phyloP scores from a whole-genome alignment of 2,888 invertebrate species.

The Synergus laeviventris region DNA sequence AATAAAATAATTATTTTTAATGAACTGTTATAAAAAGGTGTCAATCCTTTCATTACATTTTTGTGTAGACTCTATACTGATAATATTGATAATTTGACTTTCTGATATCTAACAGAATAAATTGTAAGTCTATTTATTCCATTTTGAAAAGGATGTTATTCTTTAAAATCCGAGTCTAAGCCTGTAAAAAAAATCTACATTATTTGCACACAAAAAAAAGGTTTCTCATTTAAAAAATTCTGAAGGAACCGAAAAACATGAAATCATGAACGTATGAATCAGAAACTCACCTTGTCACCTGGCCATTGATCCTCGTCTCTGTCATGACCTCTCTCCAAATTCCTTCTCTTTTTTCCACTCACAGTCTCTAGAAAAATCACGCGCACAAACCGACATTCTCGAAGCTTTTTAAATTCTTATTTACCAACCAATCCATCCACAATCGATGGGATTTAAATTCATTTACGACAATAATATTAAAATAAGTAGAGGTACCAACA shows the following conservation, averaged over 20 bases:
- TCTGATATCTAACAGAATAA: not conserved
- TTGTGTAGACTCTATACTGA: not conserved
- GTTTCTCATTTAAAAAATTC: not conserved
- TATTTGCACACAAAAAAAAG: not conserved
- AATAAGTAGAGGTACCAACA: constrained; percentile 4
- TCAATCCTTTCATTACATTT: not conserved
- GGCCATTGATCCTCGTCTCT: constrained; percentile 53
- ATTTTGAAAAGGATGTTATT: not conserved
- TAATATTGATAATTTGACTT: not conserved
- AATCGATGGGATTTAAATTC: not conserved
- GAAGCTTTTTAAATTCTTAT: not conserved
- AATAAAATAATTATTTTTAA: not conserved
- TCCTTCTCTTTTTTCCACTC: constrained; percentile 31
- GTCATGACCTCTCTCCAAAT: constrained; percentile 50
- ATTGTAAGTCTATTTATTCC: not conserved
- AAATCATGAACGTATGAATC: constrained; percentile 11
- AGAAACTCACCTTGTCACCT: constrained; percentile 62
- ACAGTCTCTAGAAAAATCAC: constrained; percentile 10
- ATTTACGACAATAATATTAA: constrained; percentile 34
- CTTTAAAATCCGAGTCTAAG: not conserved
- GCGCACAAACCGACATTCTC: not conserved
- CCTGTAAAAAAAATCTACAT: too few species aligned
- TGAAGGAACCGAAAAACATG: constrained; percentile 20
- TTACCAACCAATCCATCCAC: not conserved
- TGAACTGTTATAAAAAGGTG: not conserved